Evolutionary conservation across 2,113 vertebrate species (phyloP), one percentile per base, ranked within the genome.

Genomic region (Pitta sordida): DNA sequence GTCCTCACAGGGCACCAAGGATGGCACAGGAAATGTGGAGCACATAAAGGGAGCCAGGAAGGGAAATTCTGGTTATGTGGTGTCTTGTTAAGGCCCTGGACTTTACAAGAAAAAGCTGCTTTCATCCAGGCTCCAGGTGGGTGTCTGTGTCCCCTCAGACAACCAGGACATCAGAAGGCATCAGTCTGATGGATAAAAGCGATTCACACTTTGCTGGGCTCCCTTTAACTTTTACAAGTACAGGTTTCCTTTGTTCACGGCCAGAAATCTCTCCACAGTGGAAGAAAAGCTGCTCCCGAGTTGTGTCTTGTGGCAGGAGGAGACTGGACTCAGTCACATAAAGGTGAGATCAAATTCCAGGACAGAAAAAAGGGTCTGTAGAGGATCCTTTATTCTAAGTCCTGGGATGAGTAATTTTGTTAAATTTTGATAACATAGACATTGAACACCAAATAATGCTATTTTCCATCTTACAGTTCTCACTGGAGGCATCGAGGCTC

Each of bases 401-500:
- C 60, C 12, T n/a, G 55, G 39, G 39, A 41, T 46, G 6, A 63
- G 9, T 76, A 56, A 43, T 89, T 89, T 39, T 26, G n/a, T 29
- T 4, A 13, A 62, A 44, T 20, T 83, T 70, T 67, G 21, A 23
- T 26, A 43, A 23, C 24, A 46, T 18, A 86, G 23, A 44, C 48
- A 76, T 1, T 48, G 24, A 81, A 67, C 18, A 73, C 67, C 43
- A 70, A 67, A 58, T 37, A 37, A 46, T 21, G 6, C n/a, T 78
- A 11, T 82, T 92, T 81, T 75, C 6, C 34, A 37, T 26, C 41
- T 90, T 49, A 48, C 1, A 15, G 11, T 60, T 71, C 46, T 84
- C 44, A 87, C 22, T 34, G 1, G 27, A 85, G 37, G 15, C n/a
- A 77, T 5, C 0, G 0, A 78, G n/a, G 77, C 81, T 36, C 39